These are phyloP conservation scores for Drosophila neotestacea DNA, from an alignment of 2,888 invertebrate genomes.

Conservation along the genomic window DNA sequence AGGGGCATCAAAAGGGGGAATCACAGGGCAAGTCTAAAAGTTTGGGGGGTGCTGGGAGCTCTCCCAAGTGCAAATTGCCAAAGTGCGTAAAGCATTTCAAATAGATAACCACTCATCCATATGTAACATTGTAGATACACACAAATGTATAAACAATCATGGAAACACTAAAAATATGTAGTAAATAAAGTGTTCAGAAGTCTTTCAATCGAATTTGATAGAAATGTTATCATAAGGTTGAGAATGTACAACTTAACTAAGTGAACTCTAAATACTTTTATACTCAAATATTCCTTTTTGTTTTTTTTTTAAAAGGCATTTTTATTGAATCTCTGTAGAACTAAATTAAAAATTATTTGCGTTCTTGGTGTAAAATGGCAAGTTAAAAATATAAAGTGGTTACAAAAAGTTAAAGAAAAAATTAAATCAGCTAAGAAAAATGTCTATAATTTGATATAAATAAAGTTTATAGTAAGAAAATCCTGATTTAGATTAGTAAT, in stretches of 20 bases:
- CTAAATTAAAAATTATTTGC: too few relatives aligned
- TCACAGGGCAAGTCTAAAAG: constrained; percentile 11
- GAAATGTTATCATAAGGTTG: neutral
- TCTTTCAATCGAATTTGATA: neutral
- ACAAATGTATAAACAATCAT: constrained; percentile 6
- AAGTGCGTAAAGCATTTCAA: constrained; percentile 45
- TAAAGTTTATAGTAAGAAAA: too few relatives aligned
- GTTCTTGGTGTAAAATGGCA: too few relatives aligned
- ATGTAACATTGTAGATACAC: constrained; percentile 9
- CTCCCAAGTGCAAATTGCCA: constrained; percentile 31
- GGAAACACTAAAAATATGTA: constrained; percentile 5
- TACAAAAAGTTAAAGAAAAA: too few relatives aligned
- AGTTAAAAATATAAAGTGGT: too few relatives aligned
- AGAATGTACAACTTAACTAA: neutral
- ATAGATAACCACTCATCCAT: constrained; percentile 21
- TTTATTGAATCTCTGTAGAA: too few relatives aligned
- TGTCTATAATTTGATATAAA: too few relatives aligned
- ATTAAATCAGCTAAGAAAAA: too few relatives aligned
- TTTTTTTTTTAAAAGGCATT: too few relatives aligned
- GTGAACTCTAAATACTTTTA: neutral
- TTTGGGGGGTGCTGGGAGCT: neutral
- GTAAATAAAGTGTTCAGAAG: constrained; percentile 11
- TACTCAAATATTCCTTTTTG: too few relatives aligned
- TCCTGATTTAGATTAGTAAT: too few relatives aligned
- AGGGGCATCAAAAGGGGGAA: constrained; percentile 32